phyloP scores from a whole-genome alignment of 2,888 invertebrate genomes.

The Nomada fabriciana region DNA sequence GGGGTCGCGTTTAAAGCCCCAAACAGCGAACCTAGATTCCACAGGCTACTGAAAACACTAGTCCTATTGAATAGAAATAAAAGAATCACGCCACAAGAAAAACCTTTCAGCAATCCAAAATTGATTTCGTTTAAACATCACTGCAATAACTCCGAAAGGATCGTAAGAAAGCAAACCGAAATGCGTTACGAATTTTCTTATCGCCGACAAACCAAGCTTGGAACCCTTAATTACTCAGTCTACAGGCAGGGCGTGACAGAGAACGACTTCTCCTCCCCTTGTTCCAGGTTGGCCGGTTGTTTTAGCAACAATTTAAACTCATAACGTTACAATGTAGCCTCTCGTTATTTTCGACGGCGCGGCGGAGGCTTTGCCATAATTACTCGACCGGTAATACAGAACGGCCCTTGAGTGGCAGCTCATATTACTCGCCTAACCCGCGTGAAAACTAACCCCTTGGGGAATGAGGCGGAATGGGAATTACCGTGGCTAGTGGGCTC shows the following conservation, averaged over 20 bases:
- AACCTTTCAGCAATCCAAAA: too few relatives aligned
- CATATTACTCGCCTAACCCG: constrained; percentile 82
- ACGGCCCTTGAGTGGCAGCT: constrained; percentile 82
- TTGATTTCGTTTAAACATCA: background rate
- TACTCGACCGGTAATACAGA: constrained; percentile 81
- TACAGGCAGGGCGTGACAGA: constrained; percentile 39
- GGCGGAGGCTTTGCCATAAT: constrained; percentile 78
- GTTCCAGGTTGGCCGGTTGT: constrained; percentile 51
- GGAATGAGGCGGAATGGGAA: constrained; percentile 72
- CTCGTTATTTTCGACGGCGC: constrained; percentile 58
- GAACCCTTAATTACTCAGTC: constrained; percentile 43
- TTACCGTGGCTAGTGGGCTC: constrained; percentile 62
- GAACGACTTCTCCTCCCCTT: constrained; percentile 31
- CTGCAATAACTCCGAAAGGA: background rate
- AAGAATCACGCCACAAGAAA: too few relatives aligned
- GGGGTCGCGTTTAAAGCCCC: background rate
- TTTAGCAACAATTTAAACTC: constrained; percentile 76
- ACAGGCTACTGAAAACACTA: too few relatives aligned
- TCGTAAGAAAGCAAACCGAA: background rate
- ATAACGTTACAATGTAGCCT: constrained; percentile 74
- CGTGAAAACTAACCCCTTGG: constrained; percentile 81
- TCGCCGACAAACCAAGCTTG: constrained; percentile 4
- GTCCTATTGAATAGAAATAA: too few relatives aligned
- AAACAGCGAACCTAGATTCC: background rate
- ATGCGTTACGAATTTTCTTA: background rate